Conservation (phyloP, 2,888 invertebrate genomes). For the Nephrotoma flavescens region DNA sequence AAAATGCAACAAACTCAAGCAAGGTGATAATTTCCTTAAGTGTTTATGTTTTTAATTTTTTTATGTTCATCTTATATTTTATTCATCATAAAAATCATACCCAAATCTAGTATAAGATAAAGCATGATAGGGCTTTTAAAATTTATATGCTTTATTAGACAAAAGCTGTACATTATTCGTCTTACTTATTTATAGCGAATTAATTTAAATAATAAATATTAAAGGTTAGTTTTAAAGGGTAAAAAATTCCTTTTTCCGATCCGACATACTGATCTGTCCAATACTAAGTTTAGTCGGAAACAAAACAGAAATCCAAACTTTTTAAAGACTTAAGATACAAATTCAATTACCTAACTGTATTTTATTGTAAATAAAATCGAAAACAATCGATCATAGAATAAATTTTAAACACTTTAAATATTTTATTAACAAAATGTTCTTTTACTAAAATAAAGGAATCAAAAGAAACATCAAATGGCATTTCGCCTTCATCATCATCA, state of each 20-base stretch:
- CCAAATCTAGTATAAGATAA: background rate
- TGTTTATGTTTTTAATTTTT: background rate
- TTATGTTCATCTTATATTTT: background rate
- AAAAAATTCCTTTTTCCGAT: background rate
- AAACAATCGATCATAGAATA: background rate
- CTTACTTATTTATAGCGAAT: background rate
- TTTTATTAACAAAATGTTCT: background rate
- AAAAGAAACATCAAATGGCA: background rate
- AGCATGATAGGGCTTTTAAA: background rate
- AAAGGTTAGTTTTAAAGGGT: background rate
- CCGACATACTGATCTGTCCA: background rate
- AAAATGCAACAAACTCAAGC: conserved; percentile 23
- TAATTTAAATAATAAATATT: background rate
- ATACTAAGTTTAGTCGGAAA: background rate
- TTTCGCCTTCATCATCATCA: conserved; percentile 7
- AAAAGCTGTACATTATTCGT: background rate
- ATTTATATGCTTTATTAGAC: background rate
- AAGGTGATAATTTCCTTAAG: conserved; percentile 26
- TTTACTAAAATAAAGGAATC: background rate
- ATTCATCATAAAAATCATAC: background rate
- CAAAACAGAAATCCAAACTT: background rate
- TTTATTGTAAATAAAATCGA: background rate
- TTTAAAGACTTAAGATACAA: no score
- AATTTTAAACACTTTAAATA: background rate
- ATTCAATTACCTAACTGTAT: background rate